Base-by-base conservation (phyloP, 2,888 invertebrate species). In the Heliconius aoede region DNA sequence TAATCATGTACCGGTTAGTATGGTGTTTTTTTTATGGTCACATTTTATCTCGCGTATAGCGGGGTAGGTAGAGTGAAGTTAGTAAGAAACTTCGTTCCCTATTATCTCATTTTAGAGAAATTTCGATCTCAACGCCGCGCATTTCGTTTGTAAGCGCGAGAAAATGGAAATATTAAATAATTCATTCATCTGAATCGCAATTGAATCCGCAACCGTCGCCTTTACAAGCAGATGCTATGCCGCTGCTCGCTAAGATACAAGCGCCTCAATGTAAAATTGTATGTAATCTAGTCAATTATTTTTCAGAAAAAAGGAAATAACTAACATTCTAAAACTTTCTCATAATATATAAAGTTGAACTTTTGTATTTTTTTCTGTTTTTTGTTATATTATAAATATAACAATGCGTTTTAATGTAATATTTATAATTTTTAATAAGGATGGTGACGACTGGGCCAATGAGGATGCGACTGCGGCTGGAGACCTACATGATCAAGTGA, bases 361-460 rank as follows among this genome's bases (percentile, higher is more conserved):
- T 7, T 2, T 46, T 18, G 46, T 46, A 46, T 46, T 46, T 46
- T 46, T 46, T 46, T 1, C 3, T 5, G 15, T 46, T 21, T 46
- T 46, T 18, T 46, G 36, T 36, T 46, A 46, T 46, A 0, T 46
- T 46, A 46, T 46, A 46, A 8, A 51, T 51, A 51, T 9, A 51
- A 51, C 13, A 15, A n/a, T n/a, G n/a, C n/a, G n/a, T n/a, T n/a
- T n/a, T 18, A 46, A 46, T 28, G 21, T 69, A 28, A 21, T 13
- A 32, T 55, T 32, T n/a, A 46, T 51, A n/a, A 32, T 21, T 4
- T 62, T 28, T 64, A 55, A 76, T 0, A 72, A 94, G 94, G 94
- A 94, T 7, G 91, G 87, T 4, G 93, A 91, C 32, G 92, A 92
- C 9, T 94, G 94, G 94, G 89, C 87, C 65, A 89, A 90, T 73